These are phyloP conservation scores for Glyphotaelius pellucidus DNA, from an alignment of 2,888 invertebrate species.

Conservation along the genomic window DNA sequence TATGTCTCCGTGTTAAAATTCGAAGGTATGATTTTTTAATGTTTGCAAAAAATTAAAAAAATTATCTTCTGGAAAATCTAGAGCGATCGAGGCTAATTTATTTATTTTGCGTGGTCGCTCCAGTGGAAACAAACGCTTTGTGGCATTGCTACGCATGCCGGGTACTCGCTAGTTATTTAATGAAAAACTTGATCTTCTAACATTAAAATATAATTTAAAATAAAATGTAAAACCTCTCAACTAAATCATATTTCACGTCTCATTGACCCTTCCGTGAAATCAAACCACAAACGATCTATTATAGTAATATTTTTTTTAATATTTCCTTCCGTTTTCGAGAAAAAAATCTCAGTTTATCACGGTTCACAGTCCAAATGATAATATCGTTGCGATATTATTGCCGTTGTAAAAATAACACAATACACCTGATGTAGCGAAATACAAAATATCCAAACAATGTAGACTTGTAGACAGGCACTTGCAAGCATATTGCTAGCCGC, in stretches of 20 bases:
- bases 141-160: no score
- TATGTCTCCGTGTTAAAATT: no score
- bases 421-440: slow-evolving; percentile 2
- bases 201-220: not conserved
- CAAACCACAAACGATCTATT: not conserved
- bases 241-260: not conserved
- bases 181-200: no score
- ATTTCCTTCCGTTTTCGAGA: not conserved
- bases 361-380: not conserved
- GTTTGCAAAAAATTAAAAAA: no score
- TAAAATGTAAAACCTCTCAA: not conserved
- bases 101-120: no score
- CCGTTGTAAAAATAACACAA: not conserved
- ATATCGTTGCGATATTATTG: not conserved
- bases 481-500: not conserved
- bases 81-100: no score
- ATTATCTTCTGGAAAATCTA: no score
- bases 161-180: no score
- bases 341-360: not conserved
- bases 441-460: not conserved
- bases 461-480: not conserved
- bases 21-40: no score
- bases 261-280: not conserved
- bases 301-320: not conserved
- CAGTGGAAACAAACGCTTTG: no score